These are phyloP conservation scores for Ptilorrhoa leucosticta DNA, from an alignment of 2,113 vertebrate species.

Conservation along the genomic window DNA sequence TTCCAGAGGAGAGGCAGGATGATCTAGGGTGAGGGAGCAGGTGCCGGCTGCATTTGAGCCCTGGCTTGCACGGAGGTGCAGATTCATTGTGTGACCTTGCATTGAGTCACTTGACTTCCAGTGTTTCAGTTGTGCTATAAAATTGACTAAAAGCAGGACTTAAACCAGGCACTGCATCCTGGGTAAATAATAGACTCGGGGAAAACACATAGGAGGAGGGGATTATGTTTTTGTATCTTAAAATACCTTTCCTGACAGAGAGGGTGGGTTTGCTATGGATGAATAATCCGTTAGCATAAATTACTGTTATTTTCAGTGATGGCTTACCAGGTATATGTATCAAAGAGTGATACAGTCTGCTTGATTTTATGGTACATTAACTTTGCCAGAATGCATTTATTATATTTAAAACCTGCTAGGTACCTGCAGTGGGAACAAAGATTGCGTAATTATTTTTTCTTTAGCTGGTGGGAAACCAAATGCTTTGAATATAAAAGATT, in stretches of 20 bases:
- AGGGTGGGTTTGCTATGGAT: background rate
- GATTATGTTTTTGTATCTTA: constrained; percentile 30
- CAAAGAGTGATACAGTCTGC: constrained; percentile 33
- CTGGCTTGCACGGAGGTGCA: background rate
- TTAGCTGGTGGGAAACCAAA: constrained; percentile 34
- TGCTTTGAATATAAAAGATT: constrained; percentile 37
- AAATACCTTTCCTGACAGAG: constrained; percentile 18
- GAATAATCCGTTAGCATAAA: constrained; percentile 47
- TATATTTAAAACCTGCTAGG: constrained; percentile 53
- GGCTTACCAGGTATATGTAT: background rate
- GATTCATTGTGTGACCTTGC: constrained; percentile 48
- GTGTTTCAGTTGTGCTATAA: constrained; percentile 1
- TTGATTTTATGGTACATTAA: constrained; percentile 64
- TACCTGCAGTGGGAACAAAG: constrained; percentile 52
- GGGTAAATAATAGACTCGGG: background rate
- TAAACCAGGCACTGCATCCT: constrained; percentile 25
- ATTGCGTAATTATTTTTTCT: constrained; percentile 57
- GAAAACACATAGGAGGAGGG: background rate
- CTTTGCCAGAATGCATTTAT: constrained; percentile 55
- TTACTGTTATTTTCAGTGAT: constrained; percentile 46
- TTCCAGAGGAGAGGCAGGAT: background rate
- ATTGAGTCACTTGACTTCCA: constrained; percentile 39
- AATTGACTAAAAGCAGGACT: constrained; percentile 39
- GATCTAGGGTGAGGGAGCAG: background rate
- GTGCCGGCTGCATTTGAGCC: background rate